Conservation (phyloP, 2,888 invertebrate genomes). For the Ferrisia virgata region DNA sequence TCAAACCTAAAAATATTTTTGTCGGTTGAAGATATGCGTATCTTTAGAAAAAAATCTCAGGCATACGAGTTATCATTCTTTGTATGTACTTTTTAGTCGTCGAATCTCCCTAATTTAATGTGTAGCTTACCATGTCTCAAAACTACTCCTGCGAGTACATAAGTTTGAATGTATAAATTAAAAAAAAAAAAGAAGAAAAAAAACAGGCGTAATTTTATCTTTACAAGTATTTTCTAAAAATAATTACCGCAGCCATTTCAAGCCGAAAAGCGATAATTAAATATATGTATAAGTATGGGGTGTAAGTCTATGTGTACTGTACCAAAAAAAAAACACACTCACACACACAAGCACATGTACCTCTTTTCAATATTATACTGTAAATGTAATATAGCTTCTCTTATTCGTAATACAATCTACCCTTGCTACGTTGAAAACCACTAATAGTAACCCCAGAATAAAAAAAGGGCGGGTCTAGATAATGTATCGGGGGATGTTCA, state of each 20-base stretch:
- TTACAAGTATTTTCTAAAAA: not conserved
- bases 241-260: not conserved
- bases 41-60: too few relatives aligned
- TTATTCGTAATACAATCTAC: not conserved
- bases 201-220: not conserved
- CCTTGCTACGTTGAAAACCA: not conserved
- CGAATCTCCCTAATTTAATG: too few relatives aligned
- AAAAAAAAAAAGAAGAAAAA: too few relatives aligned
- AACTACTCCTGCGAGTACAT: not conserved
- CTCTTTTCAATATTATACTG: too few relatives aligned
- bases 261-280: not conserved
- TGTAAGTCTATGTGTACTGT: too few relatives aligned
- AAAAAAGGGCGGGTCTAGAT: not conserved
- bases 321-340: too few relatives aligned
- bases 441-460: not conserved
- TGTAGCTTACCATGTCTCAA: not conserved
- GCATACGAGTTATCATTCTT: too few relatives aligned
- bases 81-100: too few relatives aligned
- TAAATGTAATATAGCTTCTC: not conserved
- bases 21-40: too few relatives aligned
- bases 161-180: not conserved
- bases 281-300: not conserved
- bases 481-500: not conserved
- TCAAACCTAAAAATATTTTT: too few relatives aligned
- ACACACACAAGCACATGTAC: not conserved